Evolutionary conservation across 2,113 vertebrate species (phyloP).

Genomic region (Tenebrosternarchus preto): DNA sequence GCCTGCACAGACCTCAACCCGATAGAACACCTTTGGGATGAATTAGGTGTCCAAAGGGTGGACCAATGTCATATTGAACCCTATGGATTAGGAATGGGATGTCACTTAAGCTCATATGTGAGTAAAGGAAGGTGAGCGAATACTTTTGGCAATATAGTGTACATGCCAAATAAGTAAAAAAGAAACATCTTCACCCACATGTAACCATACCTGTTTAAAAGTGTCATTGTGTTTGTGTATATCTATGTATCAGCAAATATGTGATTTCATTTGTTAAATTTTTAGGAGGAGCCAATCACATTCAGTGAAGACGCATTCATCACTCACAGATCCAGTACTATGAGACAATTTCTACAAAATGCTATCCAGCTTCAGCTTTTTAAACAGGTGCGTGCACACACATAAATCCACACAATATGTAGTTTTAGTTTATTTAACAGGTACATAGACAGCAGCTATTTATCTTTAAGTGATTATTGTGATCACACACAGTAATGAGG

Average conservation of each 20-base stretch:
- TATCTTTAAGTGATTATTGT: too few relatives aligned
- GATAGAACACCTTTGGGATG: too few relatives aligned
- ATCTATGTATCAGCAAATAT: background rate
- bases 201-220: background rate
- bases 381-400: constrained; percentile 81
- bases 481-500: too few relatives aligned
- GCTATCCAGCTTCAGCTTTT: constrained; percentile 97
- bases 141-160: too few relatives aligned
- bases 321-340: constrained; percentile 90
- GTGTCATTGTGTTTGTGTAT: background rate
- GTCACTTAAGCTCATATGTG: too few relatives aligned
- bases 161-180: too few relatives aligned
- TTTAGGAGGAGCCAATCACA: constrained; percentile 91
- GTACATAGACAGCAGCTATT: background rate
- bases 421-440: constrained; percentile 94
- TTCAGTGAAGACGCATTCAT: constrained; percentile 91
- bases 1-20: too few relatives aligned
- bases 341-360: constrained; percentile 94
- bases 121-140: too few relatives aligned
- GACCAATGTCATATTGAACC: too few relatives aligned
- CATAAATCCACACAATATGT: constrained; percentile 65
- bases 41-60: too few relatives aligned
- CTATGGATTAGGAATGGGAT: too few relatives aligned
- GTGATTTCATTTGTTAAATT: background rate
- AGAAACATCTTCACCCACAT: too few relatives aligned